Conservation (phyloP, 2,113 vertebrate genomes). For the Gavialis gangeticus region DNA sequence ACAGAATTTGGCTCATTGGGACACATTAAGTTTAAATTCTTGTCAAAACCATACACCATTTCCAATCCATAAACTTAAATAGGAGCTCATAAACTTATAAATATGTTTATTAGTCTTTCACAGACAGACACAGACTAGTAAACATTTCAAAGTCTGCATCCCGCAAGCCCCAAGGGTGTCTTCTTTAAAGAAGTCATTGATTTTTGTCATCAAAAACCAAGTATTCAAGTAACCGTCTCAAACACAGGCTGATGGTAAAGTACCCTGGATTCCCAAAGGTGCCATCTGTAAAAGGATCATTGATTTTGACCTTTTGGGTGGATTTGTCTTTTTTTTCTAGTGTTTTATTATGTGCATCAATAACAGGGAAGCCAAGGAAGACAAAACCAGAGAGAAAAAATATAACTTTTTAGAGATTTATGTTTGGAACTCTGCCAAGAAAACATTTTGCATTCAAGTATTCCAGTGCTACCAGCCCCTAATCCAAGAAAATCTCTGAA, state of each 20-base stretch:
- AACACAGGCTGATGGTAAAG: conserved; percentile 71
- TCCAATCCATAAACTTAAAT: conserved; percentile 66
- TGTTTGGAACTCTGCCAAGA: conserved; percentile 49
- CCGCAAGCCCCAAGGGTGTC: conserved; percentile 59
- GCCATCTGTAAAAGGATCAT: conserved; percentile 77
- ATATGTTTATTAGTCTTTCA: conserved; percentile 69
- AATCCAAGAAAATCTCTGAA: conserved; percentile 30
- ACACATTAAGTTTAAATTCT: conserved; percentile 53
- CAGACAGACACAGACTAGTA: conserved; percentile 47
- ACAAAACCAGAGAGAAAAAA: conserved; percentile 59
- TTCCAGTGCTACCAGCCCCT: background rate
- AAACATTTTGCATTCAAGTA: conserved; percentile 43
- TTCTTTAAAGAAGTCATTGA: conserved; percentile 80
- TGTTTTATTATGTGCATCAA: conserved; percentile 76
- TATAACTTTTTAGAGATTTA: conserved; percentile 38
- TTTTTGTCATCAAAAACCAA: conserved; percentile 81
- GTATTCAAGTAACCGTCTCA: conserved; percentile 78
- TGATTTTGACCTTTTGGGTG: conserved; percentile 83
- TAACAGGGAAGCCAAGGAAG: conserved; percentile 51
- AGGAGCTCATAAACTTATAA: conserved; percentile 58
- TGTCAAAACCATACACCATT: conserved; percentile 48
- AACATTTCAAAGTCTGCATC: conserved; percentile 76
- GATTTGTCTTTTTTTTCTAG: conserved; percentile 67
- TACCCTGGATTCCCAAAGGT: conserved; percentile 74
- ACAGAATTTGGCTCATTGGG: conserved; percentile 16